Conservation (phyloP, 2,113 vertebrate genomes). For the Microcebus lehilahytsara region DNA sequence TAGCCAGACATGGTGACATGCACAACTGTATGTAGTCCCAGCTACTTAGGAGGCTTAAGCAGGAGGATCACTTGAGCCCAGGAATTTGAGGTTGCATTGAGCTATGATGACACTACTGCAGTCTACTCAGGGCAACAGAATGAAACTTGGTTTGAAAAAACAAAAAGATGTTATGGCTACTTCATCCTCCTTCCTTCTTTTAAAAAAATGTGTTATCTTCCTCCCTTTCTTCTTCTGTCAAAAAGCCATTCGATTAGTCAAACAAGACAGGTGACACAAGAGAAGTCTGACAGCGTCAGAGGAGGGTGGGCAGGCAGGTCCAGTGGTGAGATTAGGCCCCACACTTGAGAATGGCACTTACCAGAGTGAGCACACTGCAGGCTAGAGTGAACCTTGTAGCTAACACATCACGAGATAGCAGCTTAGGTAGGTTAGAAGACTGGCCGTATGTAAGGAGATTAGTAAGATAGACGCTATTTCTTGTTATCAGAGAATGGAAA, state of each 20-base stretch:
- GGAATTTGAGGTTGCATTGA: no score
- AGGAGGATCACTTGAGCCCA: no score
- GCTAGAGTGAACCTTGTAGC: neutral
- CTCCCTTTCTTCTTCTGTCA: slow-evolving; percentile 18
- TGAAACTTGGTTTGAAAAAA: no score
- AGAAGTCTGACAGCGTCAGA: neutral
- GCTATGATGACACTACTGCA: no score
- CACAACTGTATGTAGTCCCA: no score
- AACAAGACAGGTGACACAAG: neutral
- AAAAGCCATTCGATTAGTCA: neutral
- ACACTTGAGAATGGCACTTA: neutral
- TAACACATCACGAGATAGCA: neutral
- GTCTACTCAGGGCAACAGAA: no score
- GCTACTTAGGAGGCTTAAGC: no score
- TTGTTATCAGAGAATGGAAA: slow-evolving; percentile 1
- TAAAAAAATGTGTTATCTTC: neutral
- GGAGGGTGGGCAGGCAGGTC: neutral
- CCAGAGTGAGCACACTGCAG: neutral
- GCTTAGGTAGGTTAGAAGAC: neutral
- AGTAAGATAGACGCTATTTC: neutral
- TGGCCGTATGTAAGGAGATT: neutral
- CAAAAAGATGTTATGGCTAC: neutral
- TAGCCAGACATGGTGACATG: no score
- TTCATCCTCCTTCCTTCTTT: neutral
- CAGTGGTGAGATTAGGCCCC: neutral